Conservation (phyloP, 2,888 invertebrate species). For the Hemistola chrysoprasaria region DNA sequence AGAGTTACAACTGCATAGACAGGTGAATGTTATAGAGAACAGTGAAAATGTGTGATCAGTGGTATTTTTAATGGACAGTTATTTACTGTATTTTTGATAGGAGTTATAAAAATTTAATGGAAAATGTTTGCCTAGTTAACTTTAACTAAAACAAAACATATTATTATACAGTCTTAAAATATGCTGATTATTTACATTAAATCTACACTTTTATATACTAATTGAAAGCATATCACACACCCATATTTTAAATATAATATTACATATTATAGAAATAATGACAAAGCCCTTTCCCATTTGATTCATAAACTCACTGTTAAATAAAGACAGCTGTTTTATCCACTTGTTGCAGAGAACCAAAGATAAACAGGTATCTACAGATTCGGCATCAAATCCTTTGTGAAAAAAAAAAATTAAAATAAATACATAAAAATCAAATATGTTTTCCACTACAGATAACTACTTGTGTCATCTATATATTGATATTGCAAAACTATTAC, state of each 20-base stretch:
- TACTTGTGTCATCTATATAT: too few species aligned
- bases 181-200: background rate
- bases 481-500: too few species aligned
- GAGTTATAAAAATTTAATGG: too few species aligned
- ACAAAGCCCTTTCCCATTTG: slow-evolving; percentile 35
- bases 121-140: background rate
- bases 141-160: background rate
- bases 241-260: slow-evolving; percentile 4
- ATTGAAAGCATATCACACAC: slow-evolving; percentile 11
- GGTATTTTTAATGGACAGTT: too few species aligned
- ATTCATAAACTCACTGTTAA: slow-evolving; percentile 47
- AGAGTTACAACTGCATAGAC: too few species aligned
- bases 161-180: background rate
- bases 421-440: slow-evolving; percentile 19
- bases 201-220: slow-evolving; percentile 3
- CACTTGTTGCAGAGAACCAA: slow-evolving; percentile 18
- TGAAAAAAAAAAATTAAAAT: slow-evolving; percentile 42
- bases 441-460: slow-evolving; percentile 4
- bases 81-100: too few species aligned
- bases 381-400: slow-evolving; percentile 50
- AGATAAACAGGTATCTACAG: slow-evolving; percentile 15
- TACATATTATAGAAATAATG: too few species aligned
- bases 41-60: too few species aligned
- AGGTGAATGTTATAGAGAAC: too few species aligned
- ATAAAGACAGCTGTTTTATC: slow-evolving; percentile 16